A percentile compares a stretch with the other conserved stretches of the same genome.
Evolutionary conservation across 2,888 invertebrate genomes (phyloP).

Genomic region (Stenichneumon culpator): DNA sequence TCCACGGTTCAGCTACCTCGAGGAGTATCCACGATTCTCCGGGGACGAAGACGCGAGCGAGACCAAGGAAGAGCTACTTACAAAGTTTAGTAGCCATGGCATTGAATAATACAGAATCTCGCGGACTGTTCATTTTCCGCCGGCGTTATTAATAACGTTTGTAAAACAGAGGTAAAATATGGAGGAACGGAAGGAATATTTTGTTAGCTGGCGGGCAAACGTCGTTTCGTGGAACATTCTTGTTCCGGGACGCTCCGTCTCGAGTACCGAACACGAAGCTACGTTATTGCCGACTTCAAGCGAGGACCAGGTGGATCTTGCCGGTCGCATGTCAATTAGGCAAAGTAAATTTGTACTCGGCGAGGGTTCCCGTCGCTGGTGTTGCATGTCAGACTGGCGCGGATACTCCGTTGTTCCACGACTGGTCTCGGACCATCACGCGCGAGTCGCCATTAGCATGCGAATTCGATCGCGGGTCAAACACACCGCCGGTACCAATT

Average conservation of each 20-base stretch:
- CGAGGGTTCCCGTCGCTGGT: not conserved
- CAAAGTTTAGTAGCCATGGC: not conserved
- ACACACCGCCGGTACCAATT: not conserved
- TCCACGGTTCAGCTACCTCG: conserved; percentile 42
- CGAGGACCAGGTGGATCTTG: not conserved
- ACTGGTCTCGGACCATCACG: not conserved
- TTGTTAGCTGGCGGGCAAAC: not conserved
- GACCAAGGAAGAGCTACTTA: conserved; percentile 32
- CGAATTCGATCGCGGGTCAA: conserved; percentile 42
- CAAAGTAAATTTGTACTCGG: conserved; percentile 46
- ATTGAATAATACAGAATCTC: conserved; percentile 48
- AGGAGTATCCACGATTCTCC: conserved; percentile 46
- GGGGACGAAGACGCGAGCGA: not conserved
- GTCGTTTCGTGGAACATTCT: no score
- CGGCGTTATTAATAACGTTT: conserved; percentile 16
- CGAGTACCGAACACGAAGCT: not conserved
- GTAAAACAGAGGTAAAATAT: conserved; percentile 5
- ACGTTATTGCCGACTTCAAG: not conserved
- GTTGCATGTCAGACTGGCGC: conserved; percentile 13
- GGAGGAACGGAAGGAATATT: conserved; percentile 4
- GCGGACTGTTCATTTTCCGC: conserved; percentile 18
- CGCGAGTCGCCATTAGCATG: conserved; percentile 14
- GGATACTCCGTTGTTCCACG: not conserved
- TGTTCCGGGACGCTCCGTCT: not conserved
- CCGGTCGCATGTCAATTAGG: conserved; percentile 49